A percentile compares a stretch with the other conserved stretches of the same genome.
Conservation (phyloP, 2,113 vertebrate genomes). For the Equus quagga region DNA sequence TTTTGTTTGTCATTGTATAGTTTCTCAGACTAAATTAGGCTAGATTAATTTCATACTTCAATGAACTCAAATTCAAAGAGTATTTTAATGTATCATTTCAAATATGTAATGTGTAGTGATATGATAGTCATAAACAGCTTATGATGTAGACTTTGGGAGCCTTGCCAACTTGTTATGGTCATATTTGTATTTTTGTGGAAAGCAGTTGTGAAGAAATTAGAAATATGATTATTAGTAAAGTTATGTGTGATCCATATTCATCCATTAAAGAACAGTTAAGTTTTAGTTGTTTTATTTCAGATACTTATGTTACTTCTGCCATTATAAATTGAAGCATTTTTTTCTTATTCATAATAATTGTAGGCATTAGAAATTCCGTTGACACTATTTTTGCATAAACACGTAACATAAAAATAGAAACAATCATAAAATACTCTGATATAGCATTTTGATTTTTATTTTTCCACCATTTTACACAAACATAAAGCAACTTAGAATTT, state of each 20-base stretch:
- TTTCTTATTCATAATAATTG: conserved; percentile 46
- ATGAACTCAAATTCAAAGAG: conserved; percentile 27
- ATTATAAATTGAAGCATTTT: conserved; percentile 45
- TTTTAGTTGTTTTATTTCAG: conserved; percentile 52
- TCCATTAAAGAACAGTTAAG: conserved; percentile 2
- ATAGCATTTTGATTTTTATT: conserved; percentile 43
- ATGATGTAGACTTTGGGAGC: conserved; percentile 1
- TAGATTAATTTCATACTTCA: conserved; percentile 51
- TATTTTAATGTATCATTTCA: conserved; percentile 10
- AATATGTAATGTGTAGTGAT: neutral
- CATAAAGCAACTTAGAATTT: conserved; percentile 51
- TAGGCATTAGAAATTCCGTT: conserved; percentile 44
- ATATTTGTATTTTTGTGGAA: conserved; percentile 38
- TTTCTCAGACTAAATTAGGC: conserved; percentile 6
- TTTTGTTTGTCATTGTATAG: neutral
- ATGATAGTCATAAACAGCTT: neutral
- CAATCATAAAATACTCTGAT: conserved; percentile 48
- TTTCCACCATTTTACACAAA: conserved; percentile 46
- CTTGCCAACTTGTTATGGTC: conserved; percentile 1
- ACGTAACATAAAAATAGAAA: conserved; percentile 41
- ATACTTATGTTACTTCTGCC: neutral
- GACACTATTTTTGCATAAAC: conserved; percentile 43
- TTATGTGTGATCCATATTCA: neutral
- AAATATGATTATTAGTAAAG: conserved; percentile 37
- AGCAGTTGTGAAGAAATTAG: conserved; percentile 41